Conservation (phyloP, 2,797 vertebrate species). For the Peromyscus aztecus region DNA sequence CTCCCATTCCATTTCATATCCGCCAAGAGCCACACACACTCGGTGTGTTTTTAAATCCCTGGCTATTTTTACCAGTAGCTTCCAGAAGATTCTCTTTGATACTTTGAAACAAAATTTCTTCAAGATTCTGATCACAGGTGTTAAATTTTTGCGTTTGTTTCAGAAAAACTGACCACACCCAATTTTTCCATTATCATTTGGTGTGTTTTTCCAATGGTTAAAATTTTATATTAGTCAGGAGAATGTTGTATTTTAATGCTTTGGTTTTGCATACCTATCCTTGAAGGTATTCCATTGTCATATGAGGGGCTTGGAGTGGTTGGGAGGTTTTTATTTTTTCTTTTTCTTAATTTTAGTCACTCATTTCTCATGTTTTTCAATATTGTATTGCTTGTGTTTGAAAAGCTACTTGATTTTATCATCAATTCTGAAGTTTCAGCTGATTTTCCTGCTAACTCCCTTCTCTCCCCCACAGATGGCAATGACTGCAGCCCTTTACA, state of each 20-base stretch:
- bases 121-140: background rate
- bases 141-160: background rate
- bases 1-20: background rate
- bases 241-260: background rate
- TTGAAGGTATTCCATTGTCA: background rate
- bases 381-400: background rate
- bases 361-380: background rate
- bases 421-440: background rate
- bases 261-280: background rate
- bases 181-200: background rate
- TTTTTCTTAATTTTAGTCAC: background rate
- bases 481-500: background rate
- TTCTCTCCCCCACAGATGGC: background rate
- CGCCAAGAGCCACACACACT: background rate
- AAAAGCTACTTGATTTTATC: background rate
- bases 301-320: background rate
- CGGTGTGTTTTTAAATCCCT: background rate
- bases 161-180: background rate
- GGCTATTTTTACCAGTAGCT: background rate
- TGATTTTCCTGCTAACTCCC: background rate
- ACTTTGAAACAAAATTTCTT: background rate
- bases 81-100: conserved; percentile 1
- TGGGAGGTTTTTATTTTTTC: background rate
- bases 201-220: background rate
- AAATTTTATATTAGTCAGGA: conserved; percentile 14